A percentile compares a stretch with the other conserved stretches of the same genome.
Conservation (phyloP, 92 coral and sea anemone genomes). For the Chrysogorgia sp. region DNA sequence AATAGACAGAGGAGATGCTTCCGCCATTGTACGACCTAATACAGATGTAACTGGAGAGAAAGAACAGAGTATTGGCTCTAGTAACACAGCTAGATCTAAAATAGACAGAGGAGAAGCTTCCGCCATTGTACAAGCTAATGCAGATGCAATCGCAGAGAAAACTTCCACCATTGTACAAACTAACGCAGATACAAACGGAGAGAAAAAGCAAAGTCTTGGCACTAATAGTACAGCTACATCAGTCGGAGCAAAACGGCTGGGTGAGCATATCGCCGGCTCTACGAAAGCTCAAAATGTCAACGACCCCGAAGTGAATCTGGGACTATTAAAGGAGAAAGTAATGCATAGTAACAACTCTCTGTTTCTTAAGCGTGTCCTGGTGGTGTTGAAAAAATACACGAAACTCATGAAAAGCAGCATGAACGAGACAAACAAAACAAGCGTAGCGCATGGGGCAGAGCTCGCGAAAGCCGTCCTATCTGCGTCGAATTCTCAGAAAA, state of each 20-base stretch:
- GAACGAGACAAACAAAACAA: not conserved
- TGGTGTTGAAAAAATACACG: constrained; percentile 34
- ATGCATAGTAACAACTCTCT: constrained; percentile 34
- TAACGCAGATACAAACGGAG: no score
- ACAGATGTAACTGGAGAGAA: no score
- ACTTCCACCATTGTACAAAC: no score
- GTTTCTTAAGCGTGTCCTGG: constrained; percentile 28
- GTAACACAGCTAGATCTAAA: no score
- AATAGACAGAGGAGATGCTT: no score
- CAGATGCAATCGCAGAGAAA: no score
- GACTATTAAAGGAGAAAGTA: constrained; percentile 34
- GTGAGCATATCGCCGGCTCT: not conserved
- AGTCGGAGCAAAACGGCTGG: not conserved
- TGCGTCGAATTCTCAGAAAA: not conserved
- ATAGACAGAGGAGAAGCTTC: no score
- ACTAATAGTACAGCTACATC: not conserved
- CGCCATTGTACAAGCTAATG: no score
- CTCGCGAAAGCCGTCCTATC: not conserved
- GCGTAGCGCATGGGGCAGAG: not conserved
- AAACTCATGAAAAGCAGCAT: constrained; percentile 41
- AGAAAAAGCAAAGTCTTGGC: no score
- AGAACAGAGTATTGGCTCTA: no score
- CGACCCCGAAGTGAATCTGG: constrained; percentile 29
- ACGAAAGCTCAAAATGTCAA: constrained; percentile 4
- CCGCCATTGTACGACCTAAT: no score